phyloP scores from a whole-genome alignment of 2,888 invertebrate genomes.

The Bombyx huttoni region DNA sequence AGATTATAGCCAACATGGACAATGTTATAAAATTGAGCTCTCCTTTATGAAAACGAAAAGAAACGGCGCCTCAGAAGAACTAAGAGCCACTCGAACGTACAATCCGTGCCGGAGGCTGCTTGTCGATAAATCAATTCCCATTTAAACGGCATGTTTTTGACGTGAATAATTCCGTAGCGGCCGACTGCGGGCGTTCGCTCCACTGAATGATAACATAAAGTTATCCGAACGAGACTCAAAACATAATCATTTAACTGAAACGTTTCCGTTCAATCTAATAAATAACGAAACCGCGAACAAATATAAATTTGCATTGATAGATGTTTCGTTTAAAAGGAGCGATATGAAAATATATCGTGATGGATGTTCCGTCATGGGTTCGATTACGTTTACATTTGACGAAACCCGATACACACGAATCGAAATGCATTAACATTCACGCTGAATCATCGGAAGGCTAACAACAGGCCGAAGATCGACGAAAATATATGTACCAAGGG shows the following conservation, averaged over 20 bases:
- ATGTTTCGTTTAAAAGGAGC: constrained; percentile 42
- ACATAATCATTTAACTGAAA: constrained; percentile 14
- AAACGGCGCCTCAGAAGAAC: constrained; percentile 12
- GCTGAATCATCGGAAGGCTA: constrained; percentile 43
- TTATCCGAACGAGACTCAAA: constrained; percentile 3
- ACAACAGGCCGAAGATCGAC: constrained; percentile 18
- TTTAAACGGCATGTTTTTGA: constrained; percentile 20
- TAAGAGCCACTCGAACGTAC: constrained; percentile 9
- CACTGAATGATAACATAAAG: constrained; percentile 10
- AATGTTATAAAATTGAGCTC: constrained; percentile 30
- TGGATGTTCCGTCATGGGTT: constrained; percentile 42
- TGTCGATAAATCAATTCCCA: constrained; percentile 18
- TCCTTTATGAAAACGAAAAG: constrained; percentile 18
- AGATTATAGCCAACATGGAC: constrained; percentile 45
- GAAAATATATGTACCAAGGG: constrained; percentile 24
- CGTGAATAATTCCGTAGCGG: constrained; percentile 19
- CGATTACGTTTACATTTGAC: constrained; percentile 52
- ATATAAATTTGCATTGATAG: constrained; percentile 48
- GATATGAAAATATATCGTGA: constrained; percentile 44
- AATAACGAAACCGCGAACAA: constrained; percentile 21
- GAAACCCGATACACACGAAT: constrained; percentile 53
- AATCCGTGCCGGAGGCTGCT: constrained; percentile 5
- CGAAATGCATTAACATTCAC: constrained; percentile 58
- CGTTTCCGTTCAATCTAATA: constrained; percentile 12
- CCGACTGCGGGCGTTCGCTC: constrained; percentile 7